These are phyloP conservation scores for Apamea epomidion DNA, from an alignment of 2,888 invertebrate species.

Conservation along the genomic window DNA sequence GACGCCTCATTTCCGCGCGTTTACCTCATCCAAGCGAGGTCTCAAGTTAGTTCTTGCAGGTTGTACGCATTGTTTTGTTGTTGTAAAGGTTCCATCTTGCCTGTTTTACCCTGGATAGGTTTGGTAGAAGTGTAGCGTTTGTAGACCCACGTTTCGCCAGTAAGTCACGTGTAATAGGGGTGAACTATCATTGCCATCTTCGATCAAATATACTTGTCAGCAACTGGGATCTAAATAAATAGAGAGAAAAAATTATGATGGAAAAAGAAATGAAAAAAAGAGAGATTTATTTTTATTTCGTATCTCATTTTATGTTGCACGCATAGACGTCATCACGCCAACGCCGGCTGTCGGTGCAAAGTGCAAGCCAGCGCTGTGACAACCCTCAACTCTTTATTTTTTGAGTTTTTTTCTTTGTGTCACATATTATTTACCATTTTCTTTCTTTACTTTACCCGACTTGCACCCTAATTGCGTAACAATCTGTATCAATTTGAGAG, in stretches of 20 bases:
- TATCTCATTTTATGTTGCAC: not conserved
- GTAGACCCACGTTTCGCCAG: not conserved
- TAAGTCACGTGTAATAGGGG: not conserved
- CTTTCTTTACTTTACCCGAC: not conserved
- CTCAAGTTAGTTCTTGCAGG: too few relatives aligned
- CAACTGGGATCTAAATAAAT: not conserved
- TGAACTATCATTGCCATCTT: not conserved
- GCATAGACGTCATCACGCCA: not conserved
- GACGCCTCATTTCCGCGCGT: too few relatives aligned
- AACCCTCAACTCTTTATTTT: not conserved
- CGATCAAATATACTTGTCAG: not conserved
- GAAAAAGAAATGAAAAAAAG: not conserved
- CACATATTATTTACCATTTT: not conserved
- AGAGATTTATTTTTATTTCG: too few relatives aligned
- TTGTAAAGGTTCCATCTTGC: not conserved
- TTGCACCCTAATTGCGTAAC: too few relatives aligned
- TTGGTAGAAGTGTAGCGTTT: not conserved
- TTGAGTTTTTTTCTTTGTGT: not conserved
- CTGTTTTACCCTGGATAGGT: not conserved
- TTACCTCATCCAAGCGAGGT: too few relatives aligned
- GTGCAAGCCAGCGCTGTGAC: not conserved
- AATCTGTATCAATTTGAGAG: too few relatives aligned
- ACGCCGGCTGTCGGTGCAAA: not conserved
- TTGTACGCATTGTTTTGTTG: too few relatives aligned
- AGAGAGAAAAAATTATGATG: not conserved